Base-by-base conservation (phyloP, 1,140 invertebrate species). In the Drosophila paulistorum region DNA sequence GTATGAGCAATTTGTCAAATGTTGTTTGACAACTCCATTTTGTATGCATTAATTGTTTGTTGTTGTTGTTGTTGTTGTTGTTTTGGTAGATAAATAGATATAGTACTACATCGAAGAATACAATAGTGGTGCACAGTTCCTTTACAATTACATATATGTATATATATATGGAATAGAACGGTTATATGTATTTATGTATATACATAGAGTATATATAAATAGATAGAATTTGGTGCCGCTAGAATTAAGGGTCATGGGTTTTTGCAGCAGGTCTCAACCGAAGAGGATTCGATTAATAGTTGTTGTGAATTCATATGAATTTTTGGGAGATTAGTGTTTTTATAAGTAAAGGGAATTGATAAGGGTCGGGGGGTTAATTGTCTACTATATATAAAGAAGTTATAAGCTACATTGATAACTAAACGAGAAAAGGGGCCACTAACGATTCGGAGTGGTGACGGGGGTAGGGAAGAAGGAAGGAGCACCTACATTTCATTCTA, bases 1-100 rank as follows among this genome's bases (percentile, higher is more conserved):
- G 90, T 81, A 91, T 89, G 72, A 77, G 85, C 74, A 82, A 89
- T 84, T 51, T 73, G 68, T 82, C 79, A 74, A 73, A 58, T 64
- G 17, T 33, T 73, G 23, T 39, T 73, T 79, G 62, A 78, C 72
- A 68, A 89, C 77, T 84, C 77, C 78, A 71, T 60, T 30, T 87
- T 65, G 66, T 86, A 71, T 67, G 45, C 45, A 51, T 51, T 51
- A 51, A 5, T 39, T 39, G 2, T 0, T 39, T 39, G 37, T 39
- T 11, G 11, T 30, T 30, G 9, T 37, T 35, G 2, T 35, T 83
- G 26, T 26, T 30, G 5, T 30, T 30, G 30, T 30, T 30, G 30
- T 68, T 65, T 76, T 74, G 67, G 65, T 73, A 77, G 61, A 71
- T 71, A 45, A 57, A 81, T 81, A 77, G 64, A 63, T 48, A 66